Conservation (phyloP, 1,140 invertebrate species). For the Drosophila ohnishii region DNA sequence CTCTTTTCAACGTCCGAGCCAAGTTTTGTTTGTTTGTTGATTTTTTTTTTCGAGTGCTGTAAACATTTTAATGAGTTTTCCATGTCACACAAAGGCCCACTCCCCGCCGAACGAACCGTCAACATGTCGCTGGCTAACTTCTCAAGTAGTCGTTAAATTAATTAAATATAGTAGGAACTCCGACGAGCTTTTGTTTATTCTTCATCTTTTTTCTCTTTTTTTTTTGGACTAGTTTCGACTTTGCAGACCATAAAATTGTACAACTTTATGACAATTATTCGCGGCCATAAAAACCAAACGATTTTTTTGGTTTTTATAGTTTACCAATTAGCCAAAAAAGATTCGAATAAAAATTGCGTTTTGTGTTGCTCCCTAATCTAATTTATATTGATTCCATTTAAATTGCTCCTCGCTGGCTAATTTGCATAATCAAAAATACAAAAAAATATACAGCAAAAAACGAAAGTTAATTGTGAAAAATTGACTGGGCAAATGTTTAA, state of each 20-base stretch:
- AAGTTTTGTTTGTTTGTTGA: constrained; percentile 70
- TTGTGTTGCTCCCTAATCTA: constrained; percentile 43
- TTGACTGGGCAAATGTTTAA: constrained; percentile 67
- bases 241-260: constrained; percentile 38
- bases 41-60: constrained; percentile 74
- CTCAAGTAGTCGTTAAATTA: constrained; percentile 83
- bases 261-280: constrained; percentile 70
- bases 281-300: constrained; percentile 63
- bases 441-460: constrained; percentile 5
- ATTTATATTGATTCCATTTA: constrained; percentile 68
- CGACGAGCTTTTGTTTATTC: constrained; percentile 56
- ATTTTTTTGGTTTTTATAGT: constrained; percentile 62
- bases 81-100: constrained; percentile 64
- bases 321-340: constrained; percentile 58
- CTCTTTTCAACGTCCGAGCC: constrained; percentile 33
- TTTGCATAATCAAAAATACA: constrained; percentile 33
- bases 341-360: constrained; percentile 22
- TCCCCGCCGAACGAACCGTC: constrained; percentile 32
- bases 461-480: constrained; percentile 79
- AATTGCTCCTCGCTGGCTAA: constrained; percentile 52
- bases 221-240: constrained; percentile 25
- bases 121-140: constrained; percentile 70
- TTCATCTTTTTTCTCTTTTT: constrained; percentile 12
- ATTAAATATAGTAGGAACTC: constrained; percentile 74
- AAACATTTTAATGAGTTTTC: constrained; percentile 83